These are phyloP conservation scores for Ennomos erosarius DNA, from an alignment of 2,888 invertebrate genomes.

Conservation along the genomic window DNA sequence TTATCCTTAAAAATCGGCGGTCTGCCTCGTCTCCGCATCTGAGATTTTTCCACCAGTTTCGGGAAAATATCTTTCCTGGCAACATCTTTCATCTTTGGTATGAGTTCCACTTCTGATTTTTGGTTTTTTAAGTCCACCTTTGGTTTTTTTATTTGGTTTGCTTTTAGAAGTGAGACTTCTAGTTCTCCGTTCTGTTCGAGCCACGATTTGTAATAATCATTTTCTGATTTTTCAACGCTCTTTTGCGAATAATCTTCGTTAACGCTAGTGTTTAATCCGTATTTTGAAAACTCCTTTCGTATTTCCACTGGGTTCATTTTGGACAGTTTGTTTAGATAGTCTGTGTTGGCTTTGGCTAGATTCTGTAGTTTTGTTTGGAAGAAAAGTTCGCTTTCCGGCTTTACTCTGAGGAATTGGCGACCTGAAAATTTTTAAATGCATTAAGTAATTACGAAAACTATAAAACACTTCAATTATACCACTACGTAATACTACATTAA, in stretches of 20 bases:
- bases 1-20: conserved; percentile 79
- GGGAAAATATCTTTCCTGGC: conserved; percentile 58
- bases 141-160: conserved; percentile 64
- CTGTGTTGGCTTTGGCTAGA: conserved; percentile 69
- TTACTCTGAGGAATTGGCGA: conserved; percentile 65
- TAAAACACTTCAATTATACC: no score
- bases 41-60: conserved; percentile 65
- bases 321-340: conserved; percentile 68
- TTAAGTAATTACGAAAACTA: no score
- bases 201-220: conserved; percentile 81
- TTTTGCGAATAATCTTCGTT: conserved; percentile 60
- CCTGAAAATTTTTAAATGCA: conserved; percentile 53
- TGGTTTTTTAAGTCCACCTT: conserved; percentile 59
- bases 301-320: conserved; percentile 76
- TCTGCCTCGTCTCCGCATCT: conserved; percentile 66
- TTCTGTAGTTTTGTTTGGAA: conserved; percentile 74
- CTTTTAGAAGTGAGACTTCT: conserved; percentile 76
- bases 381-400: conserved; percentile 76
- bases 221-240: conserved; percentile 61
- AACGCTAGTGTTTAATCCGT: conserved; percentile 68
- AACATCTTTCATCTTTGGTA: conserved; percentile 67
- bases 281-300: conserved; percentile 73
- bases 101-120: conserved; percentile 75
- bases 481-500: no score
- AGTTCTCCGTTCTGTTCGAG: conserved; percentile 79